Percentiles rank a stretch among this genome's conserved stretches.
These are phyloP conservation scores for Chaetogeoica ovagalla DNA, from an alignment of 2,888 invertebrate species.

Conservation along the genomic window DNA sequence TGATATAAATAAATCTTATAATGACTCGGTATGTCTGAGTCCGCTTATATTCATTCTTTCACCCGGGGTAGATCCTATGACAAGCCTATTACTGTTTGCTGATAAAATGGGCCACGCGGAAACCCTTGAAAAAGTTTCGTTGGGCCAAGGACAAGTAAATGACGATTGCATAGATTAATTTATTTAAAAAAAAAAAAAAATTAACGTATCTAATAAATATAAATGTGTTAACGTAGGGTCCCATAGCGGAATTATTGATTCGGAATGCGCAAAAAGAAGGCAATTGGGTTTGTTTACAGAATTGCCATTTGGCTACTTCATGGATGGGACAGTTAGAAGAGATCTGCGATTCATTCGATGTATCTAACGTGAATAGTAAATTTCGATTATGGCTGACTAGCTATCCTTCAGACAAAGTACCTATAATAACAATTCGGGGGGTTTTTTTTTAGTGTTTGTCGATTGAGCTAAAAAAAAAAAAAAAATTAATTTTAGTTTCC, in stretches of 20 bases:
- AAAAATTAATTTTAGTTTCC: slow-evolving; percentile 68
- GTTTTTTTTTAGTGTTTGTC: not conserved
- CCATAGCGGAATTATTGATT: slow-evolving; percentile 73
- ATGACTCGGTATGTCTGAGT: slow-evolving; percentile 73
- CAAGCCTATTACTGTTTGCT: slow-evolving; percentile 75
- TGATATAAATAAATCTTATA: slow-evolving; percentile 75
- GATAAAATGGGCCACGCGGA: slow-evolving; percentile 69
- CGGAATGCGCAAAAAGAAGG: slow-evolving; percentile 71
- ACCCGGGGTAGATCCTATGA: slow-evolving; percentile 82
- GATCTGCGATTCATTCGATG: slow-evolving; percentile 72
- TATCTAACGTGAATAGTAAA: slow-evolving; percentile 69
- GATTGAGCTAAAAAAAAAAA: not conserved
- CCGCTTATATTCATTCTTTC: slow-evolving; percentile 81
- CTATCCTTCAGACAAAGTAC: slow-evolving; percentile 73
- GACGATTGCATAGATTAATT: not conserved
- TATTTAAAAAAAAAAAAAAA: not conserved
- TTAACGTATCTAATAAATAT: too few species aligned
- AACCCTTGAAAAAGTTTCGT: slow-evolving; percentile 73
- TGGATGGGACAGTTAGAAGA: slow-evolving; percentile 80
- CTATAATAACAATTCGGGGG: not conserved
- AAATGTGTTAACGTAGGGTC: slow-evolving; percentile 63
- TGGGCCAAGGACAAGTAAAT: slow-evolving; percentile 74
- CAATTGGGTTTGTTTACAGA: slow-evolving; percentile 82
- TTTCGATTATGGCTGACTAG: slow-evolving; percentile 91
- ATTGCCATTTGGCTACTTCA: slow-evolving; percentile 81